Percentiles rank a stretch among this genome's conserved stretches.
Evolutionary conservation across 1,140 invertebrate genomes (phyloP).

Genomic region (Trinorchestia longiramus): DNA sequence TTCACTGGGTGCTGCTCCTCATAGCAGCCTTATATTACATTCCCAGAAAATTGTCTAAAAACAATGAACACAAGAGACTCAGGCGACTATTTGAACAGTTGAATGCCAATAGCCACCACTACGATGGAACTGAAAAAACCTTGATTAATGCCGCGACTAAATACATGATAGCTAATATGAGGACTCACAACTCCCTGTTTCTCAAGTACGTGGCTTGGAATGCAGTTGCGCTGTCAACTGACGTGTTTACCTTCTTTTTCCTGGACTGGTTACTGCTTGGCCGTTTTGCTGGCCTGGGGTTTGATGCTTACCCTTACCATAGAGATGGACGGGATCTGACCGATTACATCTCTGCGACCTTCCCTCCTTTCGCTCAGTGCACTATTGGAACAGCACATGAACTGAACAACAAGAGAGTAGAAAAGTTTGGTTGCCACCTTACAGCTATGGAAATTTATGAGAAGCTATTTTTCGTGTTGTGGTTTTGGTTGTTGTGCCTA

Average conservation of each 20-base stretch:
- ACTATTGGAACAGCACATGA: constrained; percentile 60
- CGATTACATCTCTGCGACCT: constrained; percentile 65
- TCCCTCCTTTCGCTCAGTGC: constrained; percentile 63
- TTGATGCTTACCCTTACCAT: constrained; percentile 62
- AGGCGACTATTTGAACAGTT: constrained; percentile 46
- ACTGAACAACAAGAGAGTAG: constrained; percentile 62
- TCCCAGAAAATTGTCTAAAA: constrained; percentile 55
- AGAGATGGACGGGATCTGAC: constrained; percentile 59
- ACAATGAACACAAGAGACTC: constrained; percentile 35
- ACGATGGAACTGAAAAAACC: constrained; percentile 36
- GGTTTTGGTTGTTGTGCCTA: constrained; percentile 64
- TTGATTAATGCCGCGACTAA: constrained; percentile 11
- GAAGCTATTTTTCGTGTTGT: constrained; percentile 64
- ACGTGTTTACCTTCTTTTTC: constrained; percentile 64
- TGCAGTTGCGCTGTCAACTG: constrained; percentile 59
- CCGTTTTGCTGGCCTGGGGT: constrained; percentile 61
- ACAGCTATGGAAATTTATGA: constrained; percentile 66
- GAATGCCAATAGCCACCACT: background rate
- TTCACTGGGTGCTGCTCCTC: constrained; percentile 52
- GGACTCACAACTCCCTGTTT: constrained; percentile 58
- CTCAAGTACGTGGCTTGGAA: constrained; percentile 64
- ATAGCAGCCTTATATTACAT: constrained; percentile 41
- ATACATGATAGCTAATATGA: constrained; percentile 50
- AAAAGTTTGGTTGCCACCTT: constrained; percentile 63
- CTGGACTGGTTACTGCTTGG: constrained; percentile 65